phyloP scores from a whole-genome alignment of 2,113 vertebrate species.

The Rhabdomys dilectus region DNA sequence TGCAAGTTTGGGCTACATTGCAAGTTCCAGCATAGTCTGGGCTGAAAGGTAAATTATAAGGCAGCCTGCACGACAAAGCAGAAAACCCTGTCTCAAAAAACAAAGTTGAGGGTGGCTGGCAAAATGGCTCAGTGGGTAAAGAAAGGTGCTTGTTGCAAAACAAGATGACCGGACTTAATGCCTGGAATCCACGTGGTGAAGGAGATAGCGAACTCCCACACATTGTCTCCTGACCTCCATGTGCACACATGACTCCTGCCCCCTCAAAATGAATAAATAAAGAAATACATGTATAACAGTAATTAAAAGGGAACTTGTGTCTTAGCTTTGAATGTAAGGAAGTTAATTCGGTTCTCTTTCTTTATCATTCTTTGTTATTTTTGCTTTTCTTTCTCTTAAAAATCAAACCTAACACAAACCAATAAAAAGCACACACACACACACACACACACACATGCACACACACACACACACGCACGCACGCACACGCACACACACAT shows the following conservation, averaged over 20 bases:
- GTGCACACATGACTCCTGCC: not conserved
- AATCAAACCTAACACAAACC: not conserved
- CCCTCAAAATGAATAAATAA: not conserved
- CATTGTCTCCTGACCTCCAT: not conserved
- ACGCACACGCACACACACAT: not conserved
- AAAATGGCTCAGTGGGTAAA: not conserved
- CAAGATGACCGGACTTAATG: not conserved
- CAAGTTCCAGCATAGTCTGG: not conserved
- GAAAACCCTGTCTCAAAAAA: not conserved
- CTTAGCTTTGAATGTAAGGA: not conserved
- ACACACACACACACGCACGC: not conserved
- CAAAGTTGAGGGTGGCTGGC: not conserved
- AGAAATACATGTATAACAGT: not conserved
- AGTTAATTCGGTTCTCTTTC: not conserved
- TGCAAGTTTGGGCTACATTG: not conserved
- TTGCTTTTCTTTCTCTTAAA: not conserved
- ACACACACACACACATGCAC: not conserved
- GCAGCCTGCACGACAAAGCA: not conserved
- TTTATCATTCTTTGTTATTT: not conserved
- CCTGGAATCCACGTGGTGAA: not conserved
- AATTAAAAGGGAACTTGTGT: not conserved
- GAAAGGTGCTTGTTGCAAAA: not conserved
- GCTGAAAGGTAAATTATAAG: not conserved
- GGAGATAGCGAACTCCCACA: not conserved
- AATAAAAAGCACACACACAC: not conserved